A percentile compares a stretch with the other conserved stretches of the same genome.
These are phyloP conservation scores for Drosophila sp. DNA, from an alignment of 1,140 invertebrate genomes.

Conservation along the genomic window DNA sequence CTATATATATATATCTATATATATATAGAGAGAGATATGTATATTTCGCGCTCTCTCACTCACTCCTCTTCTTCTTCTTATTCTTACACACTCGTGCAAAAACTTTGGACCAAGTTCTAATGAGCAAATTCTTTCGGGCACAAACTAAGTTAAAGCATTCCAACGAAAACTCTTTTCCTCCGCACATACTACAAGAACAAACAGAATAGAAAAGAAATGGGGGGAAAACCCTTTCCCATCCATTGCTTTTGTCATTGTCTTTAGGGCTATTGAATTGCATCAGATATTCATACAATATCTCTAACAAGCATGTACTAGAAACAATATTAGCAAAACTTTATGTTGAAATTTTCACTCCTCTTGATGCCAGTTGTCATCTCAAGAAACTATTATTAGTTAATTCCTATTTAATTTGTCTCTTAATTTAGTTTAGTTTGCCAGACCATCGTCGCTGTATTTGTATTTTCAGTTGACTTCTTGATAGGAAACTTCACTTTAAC, in stretches of 20 bases:
- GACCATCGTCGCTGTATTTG: too few species aligned
- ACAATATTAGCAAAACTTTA: too few species aligned
- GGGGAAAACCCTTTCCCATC: not conserved
- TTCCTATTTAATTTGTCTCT: too few species aligned
- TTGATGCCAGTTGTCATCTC: too few species aligned
- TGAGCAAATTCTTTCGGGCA: slow-evolving; percentile 60
- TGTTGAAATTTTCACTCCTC: too few species aligned
- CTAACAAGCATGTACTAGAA: too few species aligned
- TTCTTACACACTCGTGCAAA: slow-evolving; percentile 34
- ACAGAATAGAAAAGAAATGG: not conserved
- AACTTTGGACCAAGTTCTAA: slow-evolving; percentile 59
- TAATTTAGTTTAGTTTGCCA: too few species aligned
- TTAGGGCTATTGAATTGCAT: slow-evolving; percentile 5
- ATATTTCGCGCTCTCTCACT: not conserved
- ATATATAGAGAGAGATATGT: not conserved
- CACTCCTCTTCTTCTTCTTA: not conserved
- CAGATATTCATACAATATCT: not conserved
- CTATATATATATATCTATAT: not conserved
- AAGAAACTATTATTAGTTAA: too few species aligned
- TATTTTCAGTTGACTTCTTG: too few species aligned
- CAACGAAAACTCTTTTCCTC: not conserved
- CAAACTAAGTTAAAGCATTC: slow-evolving; percentile 37
- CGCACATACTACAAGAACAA: slow-evolving; percentile 2
- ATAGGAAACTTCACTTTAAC: too few species aligned
- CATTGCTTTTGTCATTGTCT: slow-evolving; percentile 8